These are phyloP conservation scores for Akabosia matsudoensis DNA, from an alignment of 1,140 invertebrate genomes.

Conservation along the genomic window DNA sequence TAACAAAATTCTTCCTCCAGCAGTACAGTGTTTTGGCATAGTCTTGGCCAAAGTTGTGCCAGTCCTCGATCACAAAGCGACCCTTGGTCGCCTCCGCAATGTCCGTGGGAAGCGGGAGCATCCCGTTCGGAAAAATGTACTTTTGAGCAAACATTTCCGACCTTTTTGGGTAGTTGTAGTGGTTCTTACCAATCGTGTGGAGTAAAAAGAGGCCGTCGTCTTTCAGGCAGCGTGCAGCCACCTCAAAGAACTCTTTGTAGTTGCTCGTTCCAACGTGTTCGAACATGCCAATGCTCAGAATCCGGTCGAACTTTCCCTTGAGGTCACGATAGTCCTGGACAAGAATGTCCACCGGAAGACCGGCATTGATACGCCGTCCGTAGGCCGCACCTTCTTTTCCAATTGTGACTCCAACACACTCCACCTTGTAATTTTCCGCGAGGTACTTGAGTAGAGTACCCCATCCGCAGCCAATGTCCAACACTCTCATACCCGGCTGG, in stretches of 20 bases:
- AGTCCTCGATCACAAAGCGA: slow-evolving; percentile 10
- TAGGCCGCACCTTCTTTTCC: background rate
- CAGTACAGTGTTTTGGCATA: background rate
- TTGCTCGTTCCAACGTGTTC: slow-evolving; percentile 22
- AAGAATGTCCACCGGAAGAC: background rate
- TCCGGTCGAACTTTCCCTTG: background rate
- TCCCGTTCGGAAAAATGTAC: slow-evolving; percentile 44
- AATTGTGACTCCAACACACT: background rate
- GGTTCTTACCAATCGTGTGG: slow-evolving; percentile 36
- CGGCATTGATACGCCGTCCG: too few relatives aligned
- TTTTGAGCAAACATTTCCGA: slow-evolving; percentile 17
- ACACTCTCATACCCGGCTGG: slow-evolving; percentile 38
- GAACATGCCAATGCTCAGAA: slow-evolving; percentile 12
- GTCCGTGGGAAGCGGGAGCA: slow-evolving; percentile 33
- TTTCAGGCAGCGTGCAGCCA: slow-evolving; percentile 31
- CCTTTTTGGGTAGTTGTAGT: slow-evolving; percentile 14
- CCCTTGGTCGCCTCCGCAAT: slow-evolving; percentile 27
- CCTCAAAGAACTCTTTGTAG: background rate
- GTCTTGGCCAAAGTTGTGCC: slow-evolving; percentile 21
- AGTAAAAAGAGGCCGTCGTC: slow-evolving; percentile 44
- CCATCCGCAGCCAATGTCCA: background rate
- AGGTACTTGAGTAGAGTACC: background rate
- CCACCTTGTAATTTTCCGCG: background rate
- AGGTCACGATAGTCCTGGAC: background rate
- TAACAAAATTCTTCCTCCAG: slow-evolving; percentile 10